Percentiles rank a stretch among this genome's conserved stretches.
These are phyloP conservation scores for Eupeodes luniger DNA, from an alignment of 2,888 invertebrate species.

Conservation along the genomic window DNA sequence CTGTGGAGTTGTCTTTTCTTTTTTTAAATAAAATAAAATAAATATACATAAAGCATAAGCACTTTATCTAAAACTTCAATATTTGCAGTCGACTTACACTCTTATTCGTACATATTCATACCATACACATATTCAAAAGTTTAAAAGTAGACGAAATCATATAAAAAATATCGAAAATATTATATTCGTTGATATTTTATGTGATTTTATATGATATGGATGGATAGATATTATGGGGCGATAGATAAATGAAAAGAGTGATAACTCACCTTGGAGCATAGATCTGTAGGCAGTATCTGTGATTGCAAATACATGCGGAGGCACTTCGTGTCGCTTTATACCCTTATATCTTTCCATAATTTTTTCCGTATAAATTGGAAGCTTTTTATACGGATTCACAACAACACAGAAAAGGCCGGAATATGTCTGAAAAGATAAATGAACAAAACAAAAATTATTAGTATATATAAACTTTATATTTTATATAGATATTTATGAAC, in stretches of 20 bases:
- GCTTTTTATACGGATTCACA: conserved; percentile 99
- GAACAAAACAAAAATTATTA: conserved; percentile 5
- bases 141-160: conserved; percentile 27
- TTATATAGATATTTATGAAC: conserved; percentile 18
- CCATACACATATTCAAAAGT: not conserved
- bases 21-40: not conserved
- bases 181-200: conserved; percentile 6
- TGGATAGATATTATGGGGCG: not conserved
- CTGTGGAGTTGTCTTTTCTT: not conserved
- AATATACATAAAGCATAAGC: not conserved
- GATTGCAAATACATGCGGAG: conserved; percentile 99
- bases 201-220: conserved; percentile 26
- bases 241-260: not conserved
- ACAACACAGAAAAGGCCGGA: conserved; percentile 99
- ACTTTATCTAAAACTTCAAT: conserved; percentile 67
- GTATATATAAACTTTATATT: conserved; percentile 36
- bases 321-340: conserved; percentile 99
- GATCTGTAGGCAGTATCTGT: conserved; percentile 99
- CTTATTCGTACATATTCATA: not conserved
- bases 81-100: conserved; percentile 54
- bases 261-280: conserved; percentile 96
- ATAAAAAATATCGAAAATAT: conserved; percentile 34
- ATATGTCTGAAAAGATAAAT: conserved; percentile 92
- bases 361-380: conserved; percentile 99
- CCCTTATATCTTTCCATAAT: conserved; percentile 99